phyloP scores from a whole-genome alignment of 1,140 invertebrate genomes.

The Frieseomelitta varia region DNA sequence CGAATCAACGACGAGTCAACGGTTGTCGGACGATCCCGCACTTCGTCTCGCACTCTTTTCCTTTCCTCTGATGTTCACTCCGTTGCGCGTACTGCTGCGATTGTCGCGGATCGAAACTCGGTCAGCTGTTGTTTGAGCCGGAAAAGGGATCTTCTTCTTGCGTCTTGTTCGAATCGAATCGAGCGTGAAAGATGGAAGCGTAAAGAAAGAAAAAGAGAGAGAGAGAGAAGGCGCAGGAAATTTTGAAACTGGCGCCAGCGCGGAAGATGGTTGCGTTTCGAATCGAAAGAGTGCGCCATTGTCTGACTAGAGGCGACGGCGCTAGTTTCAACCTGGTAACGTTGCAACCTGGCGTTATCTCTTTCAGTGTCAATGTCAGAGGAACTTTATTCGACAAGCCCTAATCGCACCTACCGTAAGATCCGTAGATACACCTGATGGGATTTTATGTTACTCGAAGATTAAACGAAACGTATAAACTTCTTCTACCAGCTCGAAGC shows the following conservation, averaged over 20 bases:
- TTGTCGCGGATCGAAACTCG: background rate
- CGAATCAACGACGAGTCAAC: conserved; percentile 42
- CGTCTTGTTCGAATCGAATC: background rate
- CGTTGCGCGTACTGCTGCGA: background rate
- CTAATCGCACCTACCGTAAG: conserved; percentile 37
- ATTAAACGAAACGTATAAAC: no score
- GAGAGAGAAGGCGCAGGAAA: background rate
- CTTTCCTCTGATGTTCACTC: conserved; percentile 53
- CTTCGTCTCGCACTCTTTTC: conserved; percentile 7
- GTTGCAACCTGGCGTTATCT: conserved; percentile 1
- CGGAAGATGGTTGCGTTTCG: conserved; percentile 20
- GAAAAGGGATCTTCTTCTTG: background rate
- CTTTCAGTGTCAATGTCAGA: conserved; percentile 11
- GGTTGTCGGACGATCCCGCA: conserved; percentile 9
- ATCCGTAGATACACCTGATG: conserved; percentile 20
- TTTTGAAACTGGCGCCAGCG: conserved; percentile 16
- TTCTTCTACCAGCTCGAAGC: background rate
- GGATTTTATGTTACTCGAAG: conserved; percentile 36
- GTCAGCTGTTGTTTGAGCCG: background rate
- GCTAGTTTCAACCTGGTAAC: background rate
- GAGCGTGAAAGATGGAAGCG: background rate
- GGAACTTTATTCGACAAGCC: conserved; percentile 20
- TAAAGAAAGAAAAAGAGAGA: no score
- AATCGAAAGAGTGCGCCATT: conserved; percentile 5
- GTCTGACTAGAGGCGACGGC: background rate